These are phyloP conservation scores for Apistogramma diplotaenia DNA, from an alignment of 2,113 vertebrate species.

Conservation along the genomic window DNA sequence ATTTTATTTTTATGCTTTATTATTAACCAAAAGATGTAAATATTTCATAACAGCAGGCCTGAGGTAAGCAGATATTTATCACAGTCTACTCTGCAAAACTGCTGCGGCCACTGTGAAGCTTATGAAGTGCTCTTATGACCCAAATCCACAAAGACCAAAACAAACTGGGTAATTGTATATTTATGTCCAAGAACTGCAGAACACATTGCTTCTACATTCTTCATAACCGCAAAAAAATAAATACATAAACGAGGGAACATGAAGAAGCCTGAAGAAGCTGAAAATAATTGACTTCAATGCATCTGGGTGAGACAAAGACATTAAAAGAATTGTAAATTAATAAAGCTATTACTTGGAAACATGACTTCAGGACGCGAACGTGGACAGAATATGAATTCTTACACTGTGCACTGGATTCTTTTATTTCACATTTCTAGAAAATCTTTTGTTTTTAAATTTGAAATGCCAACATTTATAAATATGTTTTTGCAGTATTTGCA, in stretches of 20 bases:
- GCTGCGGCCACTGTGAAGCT: not conserved
- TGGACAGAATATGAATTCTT: not conserved
- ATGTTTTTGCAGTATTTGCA: not conserved
- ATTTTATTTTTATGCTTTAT: no score
- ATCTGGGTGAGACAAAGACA: not conserved
- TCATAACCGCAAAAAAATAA: not conserved
- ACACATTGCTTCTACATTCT: not conserved
- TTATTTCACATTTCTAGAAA: not conserved
- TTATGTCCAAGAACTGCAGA: not conserved
- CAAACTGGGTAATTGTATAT: not conserved
- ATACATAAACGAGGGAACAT: not conserved
- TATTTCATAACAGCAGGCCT: not conserved
- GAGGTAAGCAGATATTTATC: not conserved
- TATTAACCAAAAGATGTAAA: not conserved
- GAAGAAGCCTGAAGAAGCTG: not conserved
- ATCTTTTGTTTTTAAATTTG: not conserved
- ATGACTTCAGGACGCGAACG: not conserved
- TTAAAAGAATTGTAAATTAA: not conserved
- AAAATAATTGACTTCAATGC: not conserved
- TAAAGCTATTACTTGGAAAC: not conserved
- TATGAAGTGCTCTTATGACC: not conserved
- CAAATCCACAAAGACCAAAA: not conserved
- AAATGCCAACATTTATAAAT: not conserved
- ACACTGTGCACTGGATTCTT: not conserved
- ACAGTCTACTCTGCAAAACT: not conserved